These are phyloP conservation scores for Hyposmocoma kahamanoa DNA, from an alignment of 1,140 invertebrate genomes.

Conservation along the genomic window DNA sequence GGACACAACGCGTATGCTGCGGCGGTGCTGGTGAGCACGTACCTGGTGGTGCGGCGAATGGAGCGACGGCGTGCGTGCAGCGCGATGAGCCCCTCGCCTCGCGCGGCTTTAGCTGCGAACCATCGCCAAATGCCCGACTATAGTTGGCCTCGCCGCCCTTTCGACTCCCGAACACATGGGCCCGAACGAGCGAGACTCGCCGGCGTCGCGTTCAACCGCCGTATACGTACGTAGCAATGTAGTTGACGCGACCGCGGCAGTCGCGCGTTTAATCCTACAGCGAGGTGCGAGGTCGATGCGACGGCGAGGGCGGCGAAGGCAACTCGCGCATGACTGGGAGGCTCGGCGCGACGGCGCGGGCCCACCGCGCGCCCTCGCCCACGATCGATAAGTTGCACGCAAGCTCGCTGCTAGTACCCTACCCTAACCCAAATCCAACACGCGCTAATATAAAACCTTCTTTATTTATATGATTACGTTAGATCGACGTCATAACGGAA, in stretches of 20 bases:
- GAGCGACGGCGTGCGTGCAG: conserved; percentile 21
- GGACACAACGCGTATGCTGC: background rate
- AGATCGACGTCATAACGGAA: conserved; percentile 41
- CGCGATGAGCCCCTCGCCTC: conserved; percentile 32
- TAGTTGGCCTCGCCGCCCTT: conserved; percentile 29
- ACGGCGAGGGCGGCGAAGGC: conserved; percentile 34
- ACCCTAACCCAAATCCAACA: conserved; percentile 22
- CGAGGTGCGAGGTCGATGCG: conserved; percentile 45
- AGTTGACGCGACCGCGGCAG: conserved; percentile 50
- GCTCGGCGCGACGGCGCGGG: conserved; percentile 21
- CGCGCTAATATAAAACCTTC: conserved; percentile 34
- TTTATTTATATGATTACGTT: conserved; percentile 51
- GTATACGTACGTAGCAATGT: conserved; percentile 29
- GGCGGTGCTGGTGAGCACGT: background rate
- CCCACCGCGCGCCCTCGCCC: conserved; percentile 37
- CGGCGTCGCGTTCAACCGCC: conserved; percentile 25
- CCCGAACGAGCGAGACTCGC: conserved; percentile 20
- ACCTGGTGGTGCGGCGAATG: conserved; percentile 2
- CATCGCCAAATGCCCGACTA: conserved; percentile 36
- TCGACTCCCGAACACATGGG: conserved; percentile 40
- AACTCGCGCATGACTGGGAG: conserved; percentile 52
- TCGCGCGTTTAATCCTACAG: conserved; percentile 53
- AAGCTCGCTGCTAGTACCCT: conserved; percentile 47
- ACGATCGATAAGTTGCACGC: conserved; percentile 41
- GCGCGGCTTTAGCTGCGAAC: conserved; percentile 43